Conservation (phyloP, 1,140 invertebrate genomes). For the Choristoneura fumiferana region DNA sequence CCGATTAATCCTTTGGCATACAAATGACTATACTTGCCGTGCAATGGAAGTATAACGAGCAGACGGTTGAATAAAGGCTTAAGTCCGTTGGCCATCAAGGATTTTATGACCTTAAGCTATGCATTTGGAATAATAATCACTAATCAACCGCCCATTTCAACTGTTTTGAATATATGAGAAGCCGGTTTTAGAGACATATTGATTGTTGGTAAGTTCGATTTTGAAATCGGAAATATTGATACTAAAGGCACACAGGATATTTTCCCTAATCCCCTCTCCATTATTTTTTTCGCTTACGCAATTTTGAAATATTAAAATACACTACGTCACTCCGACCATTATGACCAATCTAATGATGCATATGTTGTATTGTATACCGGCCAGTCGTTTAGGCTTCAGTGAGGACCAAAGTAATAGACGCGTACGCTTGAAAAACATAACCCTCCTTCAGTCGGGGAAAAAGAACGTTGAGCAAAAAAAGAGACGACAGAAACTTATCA, state of each 20-base stretch:
- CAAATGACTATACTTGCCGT: slow-evolving; percentile 10
- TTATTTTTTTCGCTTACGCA: no score
- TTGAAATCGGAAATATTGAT: neutral
- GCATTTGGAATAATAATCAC: neutral
- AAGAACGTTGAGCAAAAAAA: neutral
- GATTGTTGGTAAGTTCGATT: neutral
- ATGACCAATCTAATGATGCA: no score
- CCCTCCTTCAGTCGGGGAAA: no score
- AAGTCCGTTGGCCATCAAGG: neutral
- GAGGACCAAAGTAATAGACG: no score
- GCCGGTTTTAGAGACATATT: neutral
- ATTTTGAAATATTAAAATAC: no score
- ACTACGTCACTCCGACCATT: no score
- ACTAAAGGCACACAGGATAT: neutral
- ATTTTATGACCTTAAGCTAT: neutral
- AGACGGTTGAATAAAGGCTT: neutral
- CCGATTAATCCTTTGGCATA: slow-evolving; percentile 12
- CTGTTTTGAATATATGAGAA: neutral
- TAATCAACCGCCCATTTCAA: neutral
- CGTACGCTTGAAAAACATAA: no score
- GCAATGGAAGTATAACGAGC: neutral
- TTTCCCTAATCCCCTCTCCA: neutral
- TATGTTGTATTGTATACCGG: no score
- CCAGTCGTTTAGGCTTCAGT: no score
- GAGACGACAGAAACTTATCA: no score